Percentiles rank a stretch among this genome's conserved stretches.
These are phyloP conservation scores for Condylura cristata DNA, from an alignment of 2,113 vertebrate species.

Conservation along the genomic window DNA sequence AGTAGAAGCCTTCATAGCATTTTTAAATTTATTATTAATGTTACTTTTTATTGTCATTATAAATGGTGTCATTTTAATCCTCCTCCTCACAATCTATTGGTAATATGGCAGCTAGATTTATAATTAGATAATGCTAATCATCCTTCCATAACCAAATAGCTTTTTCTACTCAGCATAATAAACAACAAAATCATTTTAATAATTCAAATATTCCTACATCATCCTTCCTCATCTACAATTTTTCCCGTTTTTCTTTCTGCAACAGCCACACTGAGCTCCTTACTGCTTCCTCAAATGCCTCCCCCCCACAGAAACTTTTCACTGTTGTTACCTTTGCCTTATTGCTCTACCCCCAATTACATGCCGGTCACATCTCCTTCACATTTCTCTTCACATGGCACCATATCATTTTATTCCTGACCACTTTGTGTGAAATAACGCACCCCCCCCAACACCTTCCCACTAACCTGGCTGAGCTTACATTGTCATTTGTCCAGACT, in stretches of 20 bases:
- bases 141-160: neutral
- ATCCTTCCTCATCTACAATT: neutral
- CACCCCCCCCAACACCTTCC: neutral
- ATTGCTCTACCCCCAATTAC: neutral
- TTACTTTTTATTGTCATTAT: neutral
- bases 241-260: neutral
- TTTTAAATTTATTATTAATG: neutral
- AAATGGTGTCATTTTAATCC: neutral
- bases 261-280: neutral
- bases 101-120: neutral
- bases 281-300: neutral
- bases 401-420: neutral
- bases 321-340: neutral
- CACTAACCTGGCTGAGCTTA: neutral
- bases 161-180: neutral
- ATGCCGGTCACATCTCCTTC: neutral
- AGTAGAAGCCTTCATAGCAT: neutral
- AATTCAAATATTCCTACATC: neutral
- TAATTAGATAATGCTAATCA: neutral
- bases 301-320: neutral
- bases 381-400: neutral
- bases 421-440: neutral
- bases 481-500: neutral
- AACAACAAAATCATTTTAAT: neutral
- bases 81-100: neutral